These are phyloP conservation scores for Drosophila leontia DNA, from an alignment of 1,140 invertebrate species.

Conservation along the genomic window DNA sequence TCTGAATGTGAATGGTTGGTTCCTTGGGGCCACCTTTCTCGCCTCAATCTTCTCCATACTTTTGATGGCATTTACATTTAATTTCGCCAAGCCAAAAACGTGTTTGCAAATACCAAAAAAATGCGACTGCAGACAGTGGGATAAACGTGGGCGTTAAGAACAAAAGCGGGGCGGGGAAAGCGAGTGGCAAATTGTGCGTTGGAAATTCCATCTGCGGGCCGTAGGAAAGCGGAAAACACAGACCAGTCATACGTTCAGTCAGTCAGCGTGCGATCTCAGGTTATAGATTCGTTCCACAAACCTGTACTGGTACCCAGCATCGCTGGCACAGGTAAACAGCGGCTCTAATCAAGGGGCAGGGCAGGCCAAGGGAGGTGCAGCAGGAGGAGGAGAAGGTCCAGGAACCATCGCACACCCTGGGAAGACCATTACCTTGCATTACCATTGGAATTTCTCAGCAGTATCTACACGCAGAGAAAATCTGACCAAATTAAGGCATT, in stretches of 20 bases:
- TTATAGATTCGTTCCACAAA: constrained; percentile 82
- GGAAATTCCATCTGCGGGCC: constrained; percentile 61
- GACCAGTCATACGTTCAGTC: constrained; percentile 34
- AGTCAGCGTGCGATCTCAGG: constrained; percentile 66
- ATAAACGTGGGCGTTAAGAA: constrained; percentile 67
- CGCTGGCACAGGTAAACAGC: constrained; percentile 75
- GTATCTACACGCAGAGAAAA: constrained; percentile 21
- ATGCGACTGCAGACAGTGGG: constrained; percentile 15
- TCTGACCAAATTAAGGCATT: not conserved
- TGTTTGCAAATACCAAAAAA: constrained; percentile 62
- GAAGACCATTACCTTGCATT: constrained; percentile 73
- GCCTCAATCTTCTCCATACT: constrained; percentile 51
- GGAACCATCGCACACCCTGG: constrained; percentile 26
- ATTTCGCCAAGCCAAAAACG: constrained; percentile 68
- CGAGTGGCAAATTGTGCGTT: constrained; percentile 63
- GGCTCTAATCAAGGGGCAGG: constrained; percentile 72
- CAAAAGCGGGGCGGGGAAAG: constrained; percentile 53
- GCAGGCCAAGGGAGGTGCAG: constrained; percentile 13
- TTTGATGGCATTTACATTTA: constrained; percentile 76
- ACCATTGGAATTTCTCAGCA: constrained; percentile 72
- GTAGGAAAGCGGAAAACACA: constrained; percentile 37
- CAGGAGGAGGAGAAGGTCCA: constrained; percentile 10
- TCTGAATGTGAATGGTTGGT: constrained; percentile 27
- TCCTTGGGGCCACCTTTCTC: constrained; percentile 33
- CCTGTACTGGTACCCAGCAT: constrained; percentile 57